phyloP scores from a whole-genome alignment of 2,797 vertebrate genomes.

The Liasis olivaceus region DNA sequence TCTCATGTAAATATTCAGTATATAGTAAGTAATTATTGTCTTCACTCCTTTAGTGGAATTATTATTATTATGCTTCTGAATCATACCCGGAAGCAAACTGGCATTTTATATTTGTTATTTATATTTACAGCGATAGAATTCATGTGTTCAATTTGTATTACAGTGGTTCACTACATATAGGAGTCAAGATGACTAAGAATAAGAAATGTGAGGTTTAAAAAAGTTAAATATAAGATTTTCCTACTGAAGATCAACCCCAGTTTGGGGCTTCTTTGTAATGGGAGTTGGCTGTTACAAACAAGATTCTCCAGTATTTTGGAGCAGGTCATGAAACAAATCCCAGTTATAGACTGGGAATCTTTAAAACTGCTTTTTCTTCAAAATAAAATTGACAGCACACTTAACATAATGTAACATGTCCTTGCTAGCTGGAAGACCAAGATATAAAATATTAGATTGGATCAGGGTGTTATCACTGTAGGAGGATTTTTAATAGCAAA shows the following conservation, averaged over 20 bases:
- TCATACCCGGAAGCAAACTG: too few relatives aligned
- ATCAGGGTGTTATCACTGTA: not conserved
- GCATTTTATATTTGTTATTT: too few relatives aligned
- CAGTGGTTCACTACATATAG: too few relatives aligned
- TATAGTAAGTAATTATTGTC: too few relatives aligned
- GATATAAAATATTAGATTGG: not conserved
- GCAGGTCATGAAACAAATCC: not conserved
- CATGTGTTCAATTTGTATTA: too few relatives aligned
- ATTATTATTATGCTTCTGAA: too few relatives aligned
- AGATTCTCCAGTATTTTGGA: not conserved
- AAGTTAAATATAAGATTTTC: not conserved
- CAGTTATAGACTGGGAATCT: not conserved
- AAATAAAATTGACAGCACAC: not conserved
- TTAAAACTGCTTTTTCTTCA: not conserved
- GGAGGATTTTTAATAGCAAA: not conserved
- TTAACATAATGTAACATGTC: not conserved
- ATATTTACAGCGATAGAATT: too few relatives aligned
- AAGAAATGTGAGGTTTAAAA: too few relatives aligned
- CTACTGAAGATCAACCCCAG: not conserved
- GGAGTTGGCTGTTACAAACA: not conserved
- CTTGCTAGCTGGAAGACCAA: not conserved
- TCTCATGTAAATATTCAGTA: too few relatives aligned
- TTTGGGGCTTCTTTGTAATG: not conserved
- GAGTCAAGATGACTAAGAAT: too few relatives aligned
- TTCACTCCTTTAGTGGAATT: too few relatives aligned